These are phyloP conservation scores for Pipistrellus pipistrellus DNA, from an alignment of 2,797 vertebrate genomes.

Conservation along the genomic window DNA sequence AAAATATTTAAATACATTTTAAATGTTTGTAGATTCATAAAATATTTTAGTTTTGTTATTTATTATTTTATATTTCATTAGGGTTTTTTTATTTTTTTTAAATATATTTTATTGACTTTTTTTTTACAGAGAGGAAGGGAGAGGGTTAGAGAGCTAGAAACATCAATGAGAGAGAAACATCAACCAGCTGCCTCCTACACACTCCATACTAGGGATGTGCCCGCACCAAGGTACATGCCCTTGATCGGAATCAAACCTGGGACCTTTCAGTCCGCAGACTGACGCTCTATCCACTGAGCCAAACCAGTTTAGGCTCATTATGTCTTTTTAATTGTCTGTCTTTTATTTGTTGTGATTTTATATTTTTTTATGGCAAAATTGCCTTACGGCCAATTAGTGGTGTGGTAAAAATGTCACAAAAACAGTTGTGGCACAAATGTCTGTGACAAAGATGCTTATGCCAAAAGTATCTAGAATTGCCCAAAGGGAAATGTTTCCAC, in stretches of 20 bases:
- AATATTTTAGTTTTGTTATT: background rate
- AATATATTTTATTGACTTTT: too few relatives aligned
- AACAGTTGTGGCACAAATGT: background rate
- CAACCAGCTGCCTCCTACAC: too few relatives aligned
- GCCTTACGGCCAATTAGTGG: background rate
- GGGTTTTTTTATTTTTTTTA: background rate
- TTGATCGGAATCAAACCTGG: too few relatives aligned
- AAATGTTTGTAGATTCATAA: too few relatives aligned
- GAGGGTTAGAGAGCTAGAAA: too few relatives aligned
- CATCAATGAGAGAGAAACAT: too few relatives aligned
- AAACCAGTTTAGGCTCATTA: background rate
- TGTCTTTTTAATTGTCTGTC: background rate
- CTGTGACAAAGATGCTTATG: background rate
- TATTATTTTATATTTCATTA: background rate
- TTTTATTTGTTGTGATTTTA: background rate
- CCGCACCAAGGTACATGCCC: too few relatives aligned
- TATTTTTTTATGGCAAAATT: background rate
- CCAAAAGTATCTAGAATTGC: background rate
- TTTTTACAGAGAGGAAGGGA: too few relatives aligned
- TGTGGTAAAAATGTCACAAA: background rate
- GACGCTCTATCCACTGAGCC: too few relatives aligned
- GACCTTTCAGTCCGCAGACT: too few relatives aligned
- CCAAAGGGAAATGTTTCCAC: background rate
- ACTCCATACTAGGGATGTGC: too few relatives aligned
- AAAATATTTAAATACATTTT: too few relatives aligned